phyloP scores from a whole-genome alignment of 1,140 invertebrate species.

The Phenacoccus solenopsis region DNA sequence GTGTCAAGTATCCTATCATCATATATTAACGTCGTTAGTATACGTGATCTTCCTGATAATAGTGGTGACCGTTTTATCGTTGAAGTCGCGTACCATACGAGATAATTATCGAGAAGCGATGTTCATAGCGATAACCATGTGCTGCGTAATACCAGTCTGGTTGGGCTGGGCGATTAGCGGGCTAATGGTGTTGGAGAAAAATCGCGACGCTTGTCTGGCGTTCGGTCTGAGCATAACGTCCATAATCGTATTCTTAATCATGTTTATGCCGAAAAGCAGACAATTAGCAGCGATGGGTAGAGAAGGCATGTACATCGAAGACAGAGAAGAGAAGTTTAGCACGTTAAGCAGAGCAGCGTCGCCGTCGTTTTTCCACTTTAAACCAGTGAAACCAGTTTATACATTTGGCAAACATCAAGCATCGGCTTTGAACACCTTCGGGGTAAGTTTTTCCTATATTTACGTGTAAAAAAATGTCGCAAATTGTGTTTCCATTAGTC shows the following conservation, averaged over 20 bases:
- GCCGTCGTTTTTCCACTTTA: conserved; percentile 82
- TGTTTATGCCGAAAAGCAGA: conserved; percentile 89
- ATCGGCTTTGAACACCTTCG: conserved; percentile 25
- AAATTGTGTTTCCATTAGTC: background rate
- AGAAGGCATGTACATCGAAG: conserved; percentile 61
- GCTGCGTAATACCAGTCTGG: conserved; percentile 73
- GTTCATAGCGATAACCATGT: conserved; percentile 75
- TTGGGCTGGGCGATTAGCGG: conserved; percentile 46
- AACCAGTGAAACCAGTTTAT: conserved; percentile 52
- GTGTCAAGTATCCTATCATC: conserved; percentile 50
- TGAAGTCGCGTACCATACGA: conserved; percentile 72
- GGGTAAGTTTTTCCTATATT: conserved; percentile 13
- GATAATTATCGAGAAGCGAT: conserved; percentile 84
- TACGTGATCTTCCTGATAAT: conserved; percentile 72
- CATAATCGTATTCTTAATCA: conserved; percentile 70
- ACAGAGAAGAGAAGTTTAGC: conserved; percentile 60
- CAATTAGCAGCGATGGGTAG: conserved; percentile 79
- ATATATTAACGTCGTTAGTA: conserved; percentile 62
- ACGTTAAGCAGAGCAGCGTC: conserved; percentile 62
- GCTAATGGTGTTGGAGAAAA: conserved; percentile 56
- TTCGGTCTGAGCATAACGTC: conserved; percentile 73
- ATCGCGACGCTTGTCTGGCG: conserved; percentile 74
- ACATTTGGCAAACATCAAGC: conserved; percentile 10
- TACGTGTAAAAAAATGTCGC: background rate
- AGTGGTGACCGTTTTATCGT: conserved; percentile 67